These are phyloP conservation scores for Pogonomyrmex barbatus DNA, from an alignment of 1,140 invertebrate species.

Conservation along the genomic window DNA sequence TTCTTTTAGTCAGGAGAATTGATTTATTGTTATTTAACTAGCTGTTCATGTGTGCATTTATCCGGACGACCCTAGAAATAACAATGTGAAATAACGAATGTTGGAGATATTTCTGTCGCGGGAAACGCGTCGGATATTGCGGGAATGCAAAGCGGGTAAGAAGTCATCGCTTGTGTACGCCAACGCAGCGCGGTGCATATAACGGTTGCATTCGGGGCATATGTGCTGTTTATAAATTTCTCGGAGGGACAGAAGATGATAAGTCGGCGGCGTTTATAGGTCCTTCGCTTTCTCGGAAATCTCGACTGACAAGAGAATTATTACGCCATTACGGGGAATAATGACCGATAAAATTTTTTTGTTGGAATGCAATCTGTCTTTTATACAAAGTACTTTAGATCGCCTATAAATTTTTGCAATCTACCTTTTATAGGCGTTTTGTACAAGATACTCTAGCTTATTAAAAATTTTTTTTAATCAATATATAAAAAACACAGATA, in stretches of 20 bases:
- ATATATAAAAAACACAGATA: too few relatives aligned
- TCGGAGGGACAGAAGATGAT: slow-evolving; percentile 55
- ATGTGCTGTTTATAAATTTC: slow-evolving; percentile 65
- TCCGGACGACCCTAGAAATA: neutral
- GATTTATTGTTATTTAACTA: neutral
- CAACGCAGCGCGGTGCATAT: slow-evolving; percentile 17
- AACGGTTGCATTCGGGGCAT: slow-evolving; percentile 34
- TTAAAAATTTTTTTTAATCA: too few relatives aligned
- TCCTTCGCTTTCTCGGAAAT: slow-evolving; percentile 68
- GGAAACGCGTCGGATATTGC: slow-evolving; percentile 25
- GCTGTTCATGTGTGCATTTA: neutral
- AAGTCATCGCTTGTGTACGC: slow-evolving; percentile 49
- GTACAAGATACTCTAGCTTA: too few relatives aligned
- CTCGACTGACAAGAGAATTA: slow-evolving; percentile 50
- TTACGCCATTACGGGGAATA: slow-evolving; percentile 54
- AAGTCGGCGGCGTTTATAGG: slow-evolving; percentile 51
- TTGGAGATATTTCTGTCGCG: slow-evolving; percentile 25
- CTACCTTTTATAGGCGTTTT: too few relatives aligned
- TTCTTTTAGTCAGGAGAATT: neutral
- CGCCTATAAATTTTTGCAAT: too few relatives aligned
- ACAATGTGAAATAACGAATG: slow-evolving; percentile 4
- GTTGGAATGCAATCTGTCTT: neutral
- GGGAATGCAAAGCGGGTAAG: slow-evolving; percentile 50
- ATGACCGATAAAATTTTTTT: slow-evolving; percentile 65
- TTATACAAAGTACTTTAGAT: neutral